Percentiles rank a stretch among this genome's conserved stretches.
These are phyloP conservation scores for Heliconius ismenius DNA, from an alignment of 2,888 invertebrate genomes.

Conservation along the genomic window DNA sequence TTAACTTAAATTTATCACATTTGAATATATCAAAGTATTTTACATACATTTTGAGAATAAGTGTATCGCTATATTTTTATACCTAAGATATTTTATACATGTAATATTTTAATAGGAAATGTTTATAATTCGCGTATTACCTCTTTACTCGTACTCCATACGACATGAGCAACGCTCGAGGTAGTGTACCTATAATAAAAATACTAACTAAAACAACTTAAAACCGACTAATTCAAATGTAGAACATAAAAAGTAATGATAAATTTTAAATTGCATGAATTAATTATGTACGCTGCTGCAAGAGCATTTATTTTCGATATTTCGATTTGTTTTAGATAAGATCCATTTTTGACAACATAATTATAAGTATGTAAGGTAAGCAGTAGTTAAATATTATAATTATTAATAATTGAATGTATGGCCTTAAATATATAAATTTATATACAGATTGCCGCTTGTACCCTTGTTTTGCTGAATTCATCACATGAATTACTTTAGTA, in stretches of 20 bases:
- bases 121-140: conserved; percentile 2
- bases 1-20: conserved; percentile 10
- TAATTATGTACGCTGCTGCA: background rate
- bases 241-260: background rate
- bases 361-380: too few species aligned
- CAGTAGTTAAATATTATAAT: too few species aligned
- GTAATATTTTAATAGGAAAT: background rate
- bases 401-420: background rate
- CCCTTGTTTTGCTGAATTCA: background rate
- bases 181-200: conserved; percentile 27
- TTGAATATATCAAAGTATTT: background rate
- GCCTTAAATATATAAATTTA: background rate
- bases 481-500: background rate
- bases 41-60: conserved; percentile 11
- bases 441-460: background rate
- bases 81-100: conserved; percentile 10
- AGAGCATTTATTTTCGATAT: too few species aligned
- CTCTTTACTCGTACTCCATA: conserved; percentile 24
- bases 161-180: conserved; percentile 38
- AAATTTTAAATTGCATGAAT: background rate
- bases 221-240: background rate
- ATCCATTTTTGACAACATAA: too few species aligned
- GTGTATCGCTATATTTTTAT: conserved; percentile 13
- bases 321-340: too few species aligned
- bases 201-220: background rate